Evolutionary conservation across 1,140 invertebrate genomes (phyloP).

Genomic region (Brachionus rotundiformis): DNA sequence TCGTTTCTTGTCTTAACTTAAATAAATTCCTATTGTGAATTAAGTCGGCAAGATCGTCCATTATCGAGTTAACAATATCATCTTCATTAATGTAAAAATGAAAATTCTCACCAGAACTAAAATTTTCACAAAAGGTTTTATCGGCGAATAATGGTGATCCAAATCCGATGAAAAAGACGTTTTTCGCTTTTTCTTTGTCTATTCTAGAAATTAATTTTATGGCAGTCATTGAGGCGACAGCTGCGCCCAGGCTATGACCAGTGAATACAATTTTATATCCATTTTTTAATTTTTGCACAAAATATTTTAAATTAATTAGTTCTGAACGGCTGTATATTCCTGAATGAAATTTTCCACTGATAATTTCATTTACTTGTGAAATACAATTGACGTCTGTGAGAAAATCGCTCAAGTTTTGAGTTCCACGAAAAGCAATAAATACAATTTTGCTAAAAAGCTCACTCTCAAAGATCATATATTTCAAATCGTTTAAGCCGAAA

Average conservation of each 20-base stretch:
- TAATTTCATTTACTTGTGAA: background rate
- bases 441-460: background rate
- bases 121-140: background rate
- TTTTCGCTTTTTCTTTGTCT: background rate
- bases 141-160: conserved; percentile 7
- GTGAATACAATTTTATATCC: background rate
- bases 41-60: background rate
- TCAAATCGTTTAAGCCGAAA: background rate
- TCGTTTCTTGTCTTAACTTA: too few species aligned
- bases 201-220: conserved; percentile 11
- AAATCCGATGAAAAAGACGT: background rate
- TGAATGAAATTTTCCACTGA: conserved; percentile 1
- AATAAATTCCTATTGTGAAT: background rate
- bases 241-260: conserved; percentile 1
- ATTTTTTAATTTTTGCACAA: background rate
- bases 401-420: conserved; percentile 16
- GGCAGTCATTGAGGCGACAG: background rate
- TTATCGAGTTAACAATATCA: background rate
- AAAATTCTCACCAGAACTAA: background rate
- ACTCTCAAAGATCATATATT: conserved; percentile 27
- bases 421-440: background rate
- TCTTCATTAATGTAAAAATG: conserved; percentile 1
- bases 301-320: background rate
- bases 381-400: conserved; percentile 24
- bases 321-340: conserved; percentile 27